phyloP scores from a whole-genome alignment of 1,140 invertebrate species.

The Mylabris phalerata region DNA sequence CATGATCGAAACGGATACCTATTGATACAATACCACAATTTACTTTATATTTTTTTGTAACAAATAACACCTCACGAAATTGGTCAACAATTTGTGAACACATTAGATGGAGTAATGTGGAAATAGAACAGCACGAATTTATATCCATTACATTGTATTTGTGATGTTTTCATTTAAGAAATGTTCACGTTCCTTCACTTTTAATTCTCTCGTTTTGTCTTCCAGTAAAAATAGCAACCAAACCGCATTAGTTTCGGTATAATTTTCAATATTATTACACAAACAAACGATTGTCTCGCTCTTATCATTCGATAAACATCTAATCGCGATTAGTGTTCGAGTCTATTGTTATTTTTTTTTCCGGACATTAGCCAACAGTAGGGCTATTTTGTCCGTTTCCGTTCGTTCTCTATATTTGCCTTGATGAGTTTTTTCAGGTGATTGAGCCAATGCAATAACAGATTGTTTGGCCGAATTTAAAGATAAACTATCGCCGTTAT shows the following conservation, averaged over 20 bases:
- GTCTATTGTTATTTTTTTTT: slow-evolving; percentile 14
- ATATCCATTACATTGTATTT: no score
- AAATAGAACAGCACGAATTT: no score
- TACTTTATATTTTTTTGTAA: background rate
- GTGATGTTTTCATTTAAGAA: no score
- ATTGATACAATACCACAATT: no score
- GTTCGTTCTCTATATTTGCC: slow-evolving; percentile 7
- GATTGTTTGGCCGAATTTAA: no score
- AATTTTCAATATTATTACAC: slow-evolving; percentile 40
- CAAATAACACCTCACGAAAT: slow-evolving; percentile 5
- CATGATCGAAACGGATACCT: slow-evolving; percentile 12
- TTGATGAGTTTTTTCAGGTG: slow-evolving; percentile 1
- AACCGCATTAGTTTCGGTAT: slow-evolving; percentile 26
- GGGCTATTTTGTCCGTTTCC: slow-evolving; percentile 9
- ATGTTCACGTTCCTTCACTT: no score
- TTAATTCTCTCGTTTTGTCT: no score
- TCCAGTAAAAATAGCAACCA: slow-evolving; percentile 4
- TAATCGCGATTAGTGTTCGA: slow-evolving; percentile 24
- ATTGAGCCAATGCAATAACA: no score
- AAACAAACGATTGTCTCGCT: slow-evolving; percentile 23
- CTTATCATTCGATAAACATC: slow-evolving; percentile 31
- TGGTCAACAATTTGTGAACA: slow-evolving; percentile 16
- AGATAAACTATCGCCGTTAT: no score
- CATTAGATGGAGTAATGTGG: slow-evolving; percentile 1
- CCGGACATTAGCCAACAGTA: slow-evolving; percentile 18